Evolutionary conservation across 2,797 vertebrate species (phyloP), one percentile per base, ranked within the genome.

Genomic region (Melanotaenia trifasciata): DNA sequence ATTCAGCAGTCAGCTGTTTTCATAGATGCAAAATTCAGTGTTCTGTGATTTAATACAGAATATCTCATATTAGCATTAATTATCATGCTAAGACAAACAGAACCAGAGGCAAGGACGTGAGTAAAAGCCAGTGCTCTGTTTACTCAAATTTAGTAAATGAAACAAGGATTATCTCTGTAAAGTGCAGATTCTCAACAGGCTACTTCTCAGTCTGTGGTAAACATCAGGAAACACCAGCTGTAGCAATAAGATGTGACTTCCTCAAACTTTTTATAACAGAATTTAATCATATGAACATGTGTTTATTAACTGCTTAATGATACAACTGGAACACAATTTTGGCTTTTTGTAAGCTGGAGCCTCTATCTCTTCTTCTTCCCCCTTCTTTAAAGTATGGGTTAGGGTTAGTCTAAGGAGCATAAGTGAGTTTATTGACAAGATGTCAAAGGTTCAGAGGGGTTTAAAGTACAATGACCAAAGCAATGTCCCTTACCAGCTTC

Each of bases 41-140:
- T 1, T 56, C 26, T 28, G 26, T 56, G 4, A 33, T 66, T 76
- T 18, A 63, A 22, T 20, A 20, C 2, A 30, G 16, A 67, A 61
- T 2, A 54, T 43, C 13, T 62, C 6, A 47, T 24, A 79, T 71
- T 11, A 73, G 45, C 60, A 67, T 70, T 43, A 62, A 77, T 73
- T 11, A 72, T 64, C 22, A 43, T 64, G 60, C 47, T 66, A 53
- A 51, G 32, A 20, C 26, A 51, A 58, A 32, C 26, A 26, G 69
- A 1, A 11, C 22, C 26, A 47, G n/a, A 58, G 2, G 56, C 18
- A 33, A n/a, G 45, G 13, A 33, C 14, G 2, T 32, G 28, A 30
- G 10, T 30, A 7, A n/a, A 14, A 5, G 7, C 32, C 18, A 33
- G 35, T 24, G 7, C 45, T 47, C 45, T 16, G 20, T n/a, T 47